Evolutionary conservation across 2,797 vertebrate genomes (phyloP).

Genomic region (Alectoris magna): DNA sequence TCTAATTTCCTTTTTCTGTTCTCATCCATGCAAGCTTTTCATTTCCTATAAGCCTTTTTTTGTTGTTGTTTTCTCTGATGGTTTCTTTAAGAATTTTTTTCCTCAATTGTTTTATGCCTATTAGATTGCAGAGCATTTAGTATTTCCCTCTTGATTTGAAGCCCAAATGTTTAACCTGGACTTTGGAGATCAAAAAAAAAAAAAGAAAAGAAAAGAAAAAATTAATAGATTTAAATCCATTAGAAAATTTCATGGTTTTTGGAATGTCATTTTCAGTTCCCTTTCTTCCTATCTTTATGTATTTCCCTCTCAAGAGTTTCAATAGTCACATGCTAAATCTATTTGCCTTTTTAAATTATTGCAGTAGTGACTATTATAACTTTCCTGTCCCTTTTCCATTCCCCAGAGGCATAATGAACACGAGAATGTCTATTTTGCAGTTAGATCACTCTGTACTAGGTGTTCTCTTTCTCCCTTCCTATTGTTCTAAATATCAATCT

Average conservation of each 20-base stretch:
- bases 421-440: not conserved
- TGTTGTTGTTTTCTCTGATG: not conserved
- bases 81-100: not conserved
- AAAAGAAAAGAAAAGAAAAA: too few species aligned
- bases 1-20: not conserved
- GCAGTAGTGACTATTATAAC: not conserved
- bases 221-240: not conserved
- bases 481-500: too few species aligned
- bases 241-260: not conserved
- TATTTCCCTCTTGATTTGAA: not conserved
- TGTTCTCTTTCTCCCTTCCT: too few species aligned
- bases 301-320: not conserved
- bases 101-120: not conserved
- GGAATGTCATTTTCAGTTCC: not conserved
- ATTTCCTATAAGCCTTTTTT: not conserved
- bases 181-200: not conserved
- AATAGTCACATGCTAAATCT: not conserved
- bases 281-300: not conserved
- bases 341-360: not conserved
- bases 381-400: not conserved
- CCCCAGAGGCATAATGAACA: not conserved
- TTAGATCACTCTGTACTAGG: not conserved
- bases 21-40: not conserved
- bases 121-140: not conserved
- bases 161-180: not conserved